Evolutionary conservation across 2,888 invertebrate species (phyloP).

Genomic region (Lithophane leautieri): DNA sequence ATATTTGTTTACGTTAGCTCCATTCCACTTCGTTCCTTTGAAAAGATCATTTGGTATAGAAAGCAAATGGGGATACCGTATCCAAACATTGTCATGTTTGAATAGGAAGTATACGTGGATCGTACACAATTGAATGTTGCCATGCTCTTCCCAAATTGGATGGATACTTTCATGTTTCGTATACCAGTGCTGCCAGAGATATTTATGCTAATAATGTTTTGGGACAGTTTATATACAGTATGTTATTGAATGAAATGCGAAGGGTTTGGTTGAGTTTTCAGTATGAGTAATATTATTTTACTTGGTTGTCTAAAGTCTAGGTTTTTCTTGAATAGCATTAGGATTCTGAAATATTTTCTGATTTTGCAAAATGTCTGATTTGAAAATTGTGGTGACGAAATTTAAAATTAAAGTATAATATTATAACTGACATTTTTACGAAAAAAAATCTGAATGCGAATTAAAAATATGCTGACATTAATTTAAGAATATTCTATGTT

Average conservation of each 20-base stretch:
- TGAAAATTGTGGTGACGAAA: neutral
- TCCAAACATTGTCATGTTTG: constrained; percentile 76
- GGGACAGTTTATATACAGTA: constrained; percentile 15
- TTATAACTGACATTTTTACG: no score
- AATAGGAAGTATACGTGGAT: constrained; percentile 53
- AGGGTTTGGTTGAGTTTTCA: constrained; percentile 1
- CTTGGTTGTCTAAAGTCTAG: constrained; percentile 6
- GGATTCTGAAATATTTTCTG: neutral
- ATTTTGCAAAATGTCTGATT: neutral
- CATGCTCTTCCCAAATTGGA: constrained; percentile 65
- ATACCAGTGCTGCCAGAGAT: constrained; percentile 47
- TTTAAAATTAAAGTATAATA: neutral
- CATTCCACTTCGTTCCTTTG: constrained; percentile 69
- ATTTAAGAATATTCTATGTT: no score
- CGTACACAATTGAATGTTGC: constrained; percentile 62
- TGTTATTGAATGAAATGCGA: constrained; percentile 29
- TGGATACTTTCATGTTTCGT: constrained; percentile 62
- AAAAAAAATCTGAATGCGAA: no score
- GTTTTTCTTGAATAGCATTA: neutral
- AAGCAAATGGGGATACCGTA: constrained; percentile 79
- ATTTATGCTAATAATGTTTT: constrained; percentile 65
- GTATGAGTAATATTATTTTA: constrained; percentile 12
- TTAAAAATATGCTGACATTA: no score
- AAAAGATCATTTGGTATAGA: constrained; percentile 80
- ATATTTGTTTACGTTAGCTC: constrained; percentile 60